phyloP scores from a whole-genome alignment of 2,797 vertebrate species.

The Catamblyrhynchus diadema region DNA sequence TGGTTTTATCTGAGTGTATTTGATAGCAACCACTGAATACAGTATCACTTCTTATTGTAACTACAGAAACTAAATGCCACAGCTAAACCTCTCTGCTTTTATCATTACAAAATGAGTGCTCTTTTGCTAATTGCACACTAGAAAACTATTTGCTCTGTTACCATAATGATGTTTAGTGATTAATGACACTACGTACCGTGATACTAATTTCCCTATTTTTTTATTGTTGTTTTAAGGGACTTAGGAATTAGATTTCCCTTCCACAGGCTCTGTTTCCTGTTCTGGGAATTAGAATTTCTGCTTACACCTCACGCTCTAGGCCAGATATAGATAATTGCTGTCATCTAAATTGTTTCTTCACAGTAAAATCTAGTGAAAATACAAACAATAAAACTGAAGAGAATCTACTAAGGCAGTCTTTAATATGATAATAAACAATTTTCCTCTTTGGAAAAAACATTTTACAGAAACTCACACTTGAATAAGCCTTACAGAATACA shows the following conservation, averaged over 20 bases:
- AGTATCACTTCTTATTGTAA: background rate
- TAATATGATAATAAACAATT: background rate
- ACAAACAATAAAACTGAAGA: background rate
- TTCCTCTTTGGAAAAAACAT: background rate
- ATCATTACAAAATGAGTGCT: background rate
- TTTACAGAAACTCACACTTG: background rate
- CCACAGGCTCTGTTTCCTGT: background rate
- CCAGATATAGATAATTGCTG: background rate
- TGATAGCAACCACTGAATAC: background rate
- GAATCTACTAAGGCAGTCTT: background rate
- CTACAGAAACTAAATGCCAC: background rate
- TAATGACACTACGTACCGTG: background rate
- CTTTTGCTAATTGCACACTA: background rate
- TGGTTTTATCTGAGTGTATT: background rate
- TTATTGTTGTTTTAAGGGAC: background rate
- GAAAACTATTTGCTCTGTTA: background rate
- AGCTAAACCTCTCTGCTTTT: background rate
- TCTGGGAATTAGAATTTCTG: background rate
- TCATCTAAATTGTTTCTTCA: background rate
- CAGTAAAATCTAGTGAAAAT: background rate
- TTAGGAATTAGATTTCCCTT: background rate
- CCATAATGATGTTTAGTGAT: background rate
- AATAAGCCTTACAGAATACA: background rate
- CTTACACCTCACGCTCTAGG: background rate
- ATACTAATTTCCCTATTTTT: background rate